Evolutionary conservation across 2,797 vertebrate genomes (phyloP).

Genomic region (Amniataba percoides): DNA sequence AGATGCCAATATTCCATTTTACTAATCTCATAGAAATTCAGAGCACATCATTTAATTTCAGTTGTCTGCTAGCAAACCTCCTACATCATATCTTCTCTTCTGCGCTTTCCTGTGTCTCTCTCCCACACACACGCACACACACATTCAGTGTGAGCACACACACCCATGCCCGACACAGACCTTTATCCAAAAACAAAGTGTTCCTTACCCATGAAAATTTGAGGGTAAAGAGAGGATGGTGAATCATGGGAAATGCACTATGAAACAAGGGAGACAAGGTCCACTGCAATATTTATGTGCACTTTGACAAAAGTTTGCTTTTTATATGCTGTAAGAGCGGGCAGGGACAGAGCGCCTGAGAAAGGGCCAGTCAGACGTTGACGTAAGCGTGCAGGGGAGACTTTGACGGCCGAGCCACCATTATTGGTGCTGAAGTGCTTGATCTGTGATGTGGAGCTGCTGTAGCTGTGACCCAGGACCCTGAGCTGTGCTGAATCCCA

Average conservation of each 20-base stretch:
- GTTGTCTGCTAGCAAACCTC: slow-evolving; percentile 36
- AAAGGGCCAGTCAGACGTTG: slow-evolving; percentile 49
- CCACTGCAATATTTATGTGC: slow-evolving; percentile 79
- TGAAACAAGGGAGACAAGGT: slow-evolving; percentile 63
- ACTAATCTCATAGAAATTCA: slow-evolving; percentile 31
- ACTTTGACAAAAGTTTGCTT: slow-evolving; percentile 75
- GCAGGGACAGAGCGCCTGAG: slow-evolving; percentile 26
- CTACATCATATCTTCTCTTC: slow-evolving; percentile 28
- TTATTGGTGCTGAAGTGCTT: slow-evolving; percentile 47
- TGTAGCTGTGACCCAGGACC: slow-evolving; percentile 51
- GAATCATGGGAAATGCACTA: slow-evolving; percentile 73
- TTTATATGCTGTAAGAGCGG: slow-evolving; percentile 55
- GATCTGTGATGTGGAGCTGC: slow-evolving; percentile 38
- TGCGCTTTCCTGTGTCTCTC: slow-evolving; percentile 17
- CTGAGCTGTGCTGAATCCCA: slow-evolving; percentile 42
- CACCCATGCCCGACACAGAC: slow-evolving; percentile 32
- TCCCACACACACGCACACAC: neutral
- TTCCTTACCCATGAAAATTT: slow-evolving; percentile 41
- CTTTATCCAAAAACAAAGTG: slow-evolving; percentile 60
- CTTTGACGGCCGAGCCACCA: slow-evolving; percentile 40
- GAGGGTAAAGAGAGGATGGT: slow-evolving; percentile 40
- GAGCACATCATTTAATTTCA: slow-evolving; percentile 36
- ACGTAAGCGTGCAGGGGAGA: slow-evolving; percentile 34
- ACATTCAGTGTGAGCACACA: slow-evolving; percentile 5
- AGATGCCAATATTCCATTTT: slow-evolving; percentile 22